Evolutionary conservation across 2,888 invertebrate genomes (phyloP).

Genomic region (Drosophila kuntzei): DNA sequence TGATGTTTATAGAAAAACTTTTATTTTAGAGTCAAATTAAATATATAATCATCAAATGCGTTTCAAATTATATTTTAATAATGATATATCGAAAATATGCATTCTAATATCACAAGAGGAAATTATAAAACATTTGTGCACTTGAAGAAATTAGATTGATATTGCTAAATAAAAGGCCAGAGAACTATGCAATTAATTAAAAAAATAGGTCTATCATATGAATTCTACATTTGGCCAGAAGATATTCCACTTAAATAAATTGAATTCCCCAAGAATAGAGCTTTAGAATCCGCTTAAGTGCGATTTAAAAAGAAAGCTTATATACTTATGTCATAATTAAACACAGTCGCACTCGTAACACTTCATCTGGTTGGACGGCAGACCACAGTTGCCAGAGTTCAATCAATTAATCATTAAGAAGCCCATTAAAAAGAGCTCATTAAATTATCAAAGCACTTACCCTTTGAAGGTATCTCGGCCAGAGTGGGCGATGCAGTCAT

Average conservation of each 20-base stretch:
- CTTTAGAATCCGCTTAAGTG: slow-evolving; percentile 16
- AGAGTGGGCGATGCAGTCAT: slow-evolving; percentile 72
- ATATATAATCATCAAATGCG: too few relatives aligned
- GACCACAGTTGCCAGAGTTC: slow-evolving; percentile 2
- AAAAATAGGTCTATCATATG: not conserved
- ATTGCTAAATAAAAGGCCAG: too few relatives aligned
- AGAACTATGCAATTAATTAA: not conserved
- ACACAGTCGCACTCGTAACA: slow-evolving; percentile 28
- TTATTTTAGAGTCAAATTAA: too few relatives aligned
- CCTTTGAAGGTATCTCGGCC: slow-evolving; percentile 84
- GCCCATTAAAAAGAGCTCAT: slow-evolving; percentile 62
- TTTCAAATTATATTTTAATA: not conserved
- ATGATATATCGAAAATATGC: too few relatives aligned
- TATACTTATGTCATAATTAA: slow-evolving; percentile 27
- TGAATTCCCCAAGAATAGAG: not conserved
- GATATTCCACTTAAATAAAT: not conserved
- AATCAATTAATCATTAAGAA: slow-evolving; percentile 58
- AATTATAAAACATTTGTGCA: too few relatives aligned
- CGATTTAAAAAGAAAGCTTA: slow-evolving; percentile 2
- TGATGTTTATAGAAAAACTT: too few relatives aligned
- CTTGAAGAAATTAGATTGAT: too few relatives aligned
- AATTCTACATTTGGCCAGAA: not conserved
- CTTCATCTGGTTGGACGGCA: slow-evolving; percentile 7
- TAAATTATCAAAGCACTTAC: slow-evolving; percentile 81
- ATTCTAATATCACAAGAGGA: too few relatives aligned